A percentile compares a stretch with the other conserved stretches of the same genome.
phyloP scores from a whole-genome alignment of 1,140 invertebrate genomes.

The Heliconius nattereri region DNA sequence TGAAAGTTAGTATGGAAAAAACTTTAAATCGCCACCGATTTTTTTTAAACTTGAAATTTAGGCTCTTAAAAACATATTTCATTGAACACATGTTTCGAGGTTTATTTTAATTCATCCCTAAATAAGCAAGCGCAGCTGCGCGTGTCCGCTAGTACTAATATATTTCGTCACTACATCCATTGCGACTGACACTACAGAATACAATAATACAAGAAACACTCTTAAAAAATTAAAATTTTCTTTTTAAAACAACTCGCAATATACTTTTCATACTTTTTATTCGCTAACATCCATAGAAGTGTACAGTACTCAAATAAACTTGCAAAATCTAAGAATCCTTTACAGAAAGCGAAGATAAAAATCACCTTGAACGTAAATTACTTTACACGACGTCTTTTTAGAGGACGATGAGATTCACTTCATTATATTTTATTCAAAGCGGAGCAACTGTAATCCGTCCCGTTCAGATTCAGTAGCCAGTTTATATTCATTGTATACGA shows the following conservation, averaged over 20 bases:
- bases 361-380: conserved; percentile 39
- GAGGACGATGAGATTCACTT: conserved; percentile 35
- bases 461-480: conserved; percentile 30
- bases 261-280: background rate
- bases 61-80: too few relatives aligned
- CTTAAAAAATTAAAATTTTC: background rate
- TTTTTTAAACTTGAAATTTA: too few relatives aligned
- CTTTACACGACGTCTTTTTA: conserved; percentile 36
- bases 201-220: background rate
- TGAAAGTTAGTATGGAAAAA: too few relatives aligned
- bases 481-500: conserved; percentile 25
- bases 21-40: too few relatives aligned
- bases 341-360: conserved; percentile 28
- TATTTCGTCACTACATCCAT: too few relatives aligned
- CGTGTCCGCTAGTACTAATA: too few relatives aligned
- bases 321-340: conserved; percentile 25
- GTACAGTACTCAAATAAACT: background rate
- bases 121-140: too few relatives aligned
- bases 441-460: conserved; percentile 40
- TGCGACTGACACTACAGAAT: too few relatives aligned
- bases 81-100: too few relatives aligned
- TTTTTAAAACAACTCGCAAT: background rate
- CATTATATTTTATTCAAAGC: conserved; percentile 41
- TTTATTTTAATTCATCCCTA: too few relatives aligned
- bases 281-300: background rate